Evolutionary conservation across 2,888 invertebrate genomes (phyloP).

Genomic region (Leucania comma): DNA sequence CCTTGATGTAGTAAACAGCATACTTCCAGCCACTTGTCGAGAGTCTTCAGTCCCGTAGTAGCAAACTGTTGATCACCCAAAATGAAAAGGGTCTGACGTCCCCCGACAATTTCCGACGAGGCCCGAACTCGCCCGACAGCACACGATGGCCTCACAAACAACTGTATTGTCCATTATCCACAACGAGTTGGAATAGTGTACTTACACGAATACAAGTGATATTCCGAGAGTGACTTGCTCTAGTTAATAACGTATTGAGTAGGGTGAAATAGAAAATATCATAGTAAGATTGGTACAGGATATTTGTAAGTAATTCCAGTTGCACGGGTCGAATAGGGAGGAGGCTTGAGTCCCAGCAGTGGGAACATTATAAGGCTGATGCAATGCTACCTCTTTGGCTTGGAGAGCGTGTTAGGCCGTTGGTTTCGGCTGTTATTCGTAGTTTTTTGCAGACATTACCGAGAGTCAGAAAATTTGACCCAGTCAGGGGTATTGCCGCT

Average conservation of each 20-base stretch:
- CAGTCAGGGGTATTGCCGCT: too few species aligned
- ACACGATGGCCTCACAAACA: slow-evolving; percentile 15
- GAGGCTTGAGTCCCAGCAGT: too few species aligned
- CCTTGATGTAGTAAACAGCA: not conserved
- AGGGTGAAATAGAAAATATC: not conserved
- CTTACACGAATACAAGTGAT: slow-evolving; percentile 8
- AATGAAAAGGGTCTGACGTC: not conserved
- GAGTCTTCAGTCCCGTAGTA: not conserved
- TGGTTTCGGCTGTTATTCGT: too few species aligned
- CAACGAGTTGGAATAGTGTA: slow-evolving; percentile 1
- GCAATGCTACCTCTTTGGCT: too few species aligned
- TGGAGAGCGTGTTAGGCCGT: too few species aligned
- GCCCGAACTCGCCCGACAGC: slow-evolving; percentile 2
- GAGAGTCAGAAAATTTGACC: too few species aligned
- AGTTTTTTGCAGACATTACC: too few species aligned
- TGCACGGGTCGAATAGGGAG: too few species aligned
- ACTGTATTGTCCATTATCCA: slow-evolving; percentile 22
- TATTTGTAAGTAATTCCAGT: not conserved
- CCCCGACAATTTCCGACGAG: not conserved
- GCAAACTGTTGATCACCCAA: slow-evolving; percentile 14
- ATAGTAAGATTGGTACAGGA: not conserved
- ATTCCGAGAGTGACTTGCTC: slow-evolving; percentile 1
- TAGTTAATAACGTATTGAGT: slow-evolving; percentile 1
- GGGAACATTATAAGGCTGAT: too few species aligned
- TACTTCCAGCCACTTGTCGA: not conserved